Base-by-base conservation (phyloP, 1,140 invertebrate species). In the Neoseiulus cucumeris region DNA sequence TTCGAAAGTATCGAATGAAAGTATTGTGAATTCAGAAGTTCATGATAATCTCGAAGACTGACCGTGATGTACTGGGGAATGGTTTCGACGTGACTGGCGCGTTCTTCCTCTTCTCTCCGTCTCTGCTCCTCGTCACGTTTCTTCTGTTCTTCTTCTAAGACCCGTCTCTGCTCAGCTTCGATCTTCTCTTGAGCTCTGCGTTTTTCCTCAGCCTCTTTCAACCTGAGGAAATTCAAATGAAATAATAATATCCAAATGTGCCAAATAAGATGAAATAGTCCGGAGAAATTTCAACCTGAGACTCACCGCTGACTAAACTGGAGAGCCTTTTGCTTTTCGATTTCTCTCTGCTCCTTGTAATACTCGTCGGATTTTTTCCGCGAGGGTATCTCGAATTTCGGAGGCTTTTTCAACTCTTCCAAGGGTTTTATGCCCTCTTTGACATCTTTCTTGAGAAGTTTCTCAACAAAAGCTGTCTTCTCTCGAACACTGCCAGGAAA, bases 341-440 rank as follows among this genome's bases (percentile, higher is more conserved):
- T 59, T 9, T 59, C 51, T 2, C 51, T 1, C 51, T 59, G 51
- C 9, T 59, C 25, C 9, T 25, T 59, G 51, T 59, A 59, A 9
- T 59, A 59, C 9, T 59, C 51, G 14, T 59, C 51, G 51, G 51
- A 59, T 9, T 59, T 59, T 59, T 59, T 25, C 51, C 51, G 25
- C 33, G 51, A 59, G 2, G 51, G 51, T 25, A 59, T 59, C 22
- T 59, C 51, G 51, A 59, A 59, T 33, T 33, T 59, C 17, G 51
- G 51, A 4, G 51, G 51, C 22, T 59, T 59, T 59, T 59, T 59
- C 25, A 59, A 33, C 51, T 59, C 51, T 25, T 59, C 51, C 25
- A 59, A 33, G 2, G 51, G 51, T 33, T 59, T 59, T 12, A 59
- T 33, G 14, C 51, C 51, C 22, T 59, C 51, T 33, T 59, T 59